Evolutionary conservation across 2,888 invertebrate species (phyloP), one percentile per base, ranked within the genome.

Genomic region (Drosophila lacicola): DNA sequence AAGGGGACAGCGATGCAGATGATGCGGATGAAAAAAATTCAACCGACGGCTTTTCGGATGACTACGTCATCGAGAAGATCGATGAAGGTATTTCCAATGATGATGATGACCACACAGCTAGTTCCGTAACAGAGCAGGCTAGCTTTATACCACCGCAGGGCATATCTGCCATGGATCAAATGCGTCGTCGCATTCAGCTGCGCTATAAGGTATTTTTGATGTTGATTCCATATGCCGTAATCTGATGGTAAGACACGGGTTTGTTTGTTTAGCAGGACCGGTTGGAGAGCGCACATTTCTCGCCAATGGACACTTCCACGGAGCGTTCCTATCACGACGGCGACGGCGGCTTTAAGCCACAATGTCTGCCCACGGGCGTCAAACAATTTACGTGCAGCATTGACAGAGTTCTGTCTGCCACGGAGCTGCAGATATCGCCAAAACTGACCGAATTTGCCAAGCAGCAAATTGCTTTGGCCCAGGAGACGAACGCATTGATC

Each of bases 401-500:
- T 14, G 82, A 80, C 8, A 86, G 74, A 33, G 79, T 92, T 2
- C 41, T 89, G 9, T 85, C 90, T 0, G 73, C 90, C 3, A 87
- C 83, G 0, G 81, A 90, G 33, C 58, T 92, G 2, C 89, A 90
- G 58, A 80, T 92, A 29, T 80, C 90, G 33, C 92, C 92, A 2
- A 65, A 73, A 36, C 71, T 92, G 3, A 76, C 80, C 2, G 93
- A 94, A 61, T 92, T 92, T 1, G 90, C 90, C 50, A 84, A 90
- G n/a, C 58, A 92, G 25, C 94, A 95, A 70, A 84, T 93, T 2
- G 83, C 91, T 9, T 90, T 96, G 88, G 93, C 93, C 62, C 85
- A 92, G 14, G 93, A 93, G 19, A 92, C 96, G 13, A 94, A 94
- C 80, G 64, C 85, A 13, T 82, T 92, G n/a, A 93, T 93, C 0